Evolutionary conservation across 2,888 invertebrate genomes (phyloP).

Genomic region (Caenorhabditis sp.): DNA sequence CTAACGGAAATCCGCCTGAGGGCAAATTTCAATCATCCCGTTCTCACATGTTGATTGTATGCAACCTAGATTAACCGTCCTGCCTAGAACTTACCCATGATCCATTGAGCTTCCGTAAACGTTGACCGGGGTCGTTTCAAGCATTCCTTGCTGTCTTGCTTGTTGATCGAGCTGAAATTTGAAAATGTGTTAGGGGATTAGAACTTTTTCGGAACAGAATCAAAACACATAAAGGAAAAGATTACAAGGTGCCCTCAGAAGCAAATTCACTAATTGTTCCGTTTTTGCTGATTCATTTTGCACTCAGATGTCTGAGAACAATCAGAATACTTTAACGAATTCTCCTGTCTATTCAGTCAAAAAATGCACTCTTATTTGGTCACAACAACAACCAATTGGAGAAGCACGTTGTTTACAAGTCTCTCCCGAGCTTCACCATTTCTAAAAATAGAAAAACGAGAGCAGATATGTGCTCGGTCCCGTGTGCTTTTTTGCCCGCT

Average conservation of each 20-base stretch:
- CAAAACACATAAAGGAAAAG: constrained; percentile 4
- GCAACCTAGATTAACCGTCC: constrained; percentile 32
- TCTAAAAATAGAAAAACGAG: constrained; percentile 60
- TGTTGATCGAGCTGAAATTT: constrained; percentile 42
- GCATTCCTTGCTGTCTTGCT: constrained; percentile 54
- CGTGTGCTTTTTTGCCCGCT: constrained; percentile 36
- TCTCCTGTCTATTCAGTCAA: background rate
- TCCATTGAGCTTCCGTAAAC: constrained; percentile 67
- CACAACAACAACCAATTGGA: constrained; percentile 46
- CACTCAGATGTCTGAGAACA: constrained; percentile 20
- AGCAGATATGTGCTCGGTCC: constrained; percentile 46
- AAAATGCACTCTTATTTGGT: constrained; percentile 43
- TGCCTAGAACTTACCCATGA: constrained; percentile 54
- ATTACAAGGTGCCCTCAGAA: background rate
- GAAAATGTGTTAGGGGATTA: background rate
- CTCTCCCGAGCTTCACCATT: constrained; percentile 6
- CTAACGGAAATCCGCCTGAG: constrained; percentile 47
- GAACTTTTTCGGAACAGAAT: background rate
- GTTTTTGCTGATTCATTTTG: background rate
- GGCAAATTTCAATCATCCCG: constrained; percentile 45
- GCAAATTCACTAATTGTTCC: background rate
- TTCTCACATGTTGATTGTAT: constrained; percentile 45
- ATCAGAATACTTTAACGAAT: constrained; percentile 24
- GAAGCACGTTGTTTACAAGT: constrained; percentile 56
- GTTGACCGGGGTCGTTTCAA: constrained; percentile 64